Conservation (phyloP, 1,140 invertebrate species). For the Nylanderia fulva region DNA sequence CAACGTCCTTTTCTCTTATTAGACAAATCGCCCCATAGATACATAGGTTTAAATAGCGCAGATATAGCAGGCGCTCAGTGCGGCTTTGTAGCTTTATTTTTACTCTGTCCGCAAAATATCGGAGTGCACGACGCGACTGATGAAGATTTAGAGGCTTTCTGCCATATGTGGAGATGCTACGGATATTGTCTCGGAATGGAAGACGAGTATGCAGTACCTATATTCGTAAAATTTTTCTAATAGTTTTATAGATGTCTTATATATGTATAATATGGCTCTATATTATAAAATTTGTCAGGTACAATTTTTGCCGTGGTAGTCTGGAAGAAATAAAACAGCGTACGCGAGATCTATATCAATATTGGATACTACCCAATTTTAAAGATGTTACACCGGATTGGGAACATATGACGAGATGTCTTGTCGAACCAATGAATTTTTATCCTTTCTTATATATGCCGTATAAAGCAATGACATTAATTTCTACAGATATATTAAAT, state of each 20-base stretch:
- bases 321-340: constrained; percentile 83
- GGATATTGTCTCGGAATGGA: constrained; percentile 92
- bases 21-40: constrained; percentile 85
- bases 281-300: constrained; percentile 72
- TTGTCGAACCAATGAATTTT: neutral
- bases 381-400: constrained; percentile 77
- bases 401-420: constrained; percentile 84
- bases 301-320: constrained; percentile 84
- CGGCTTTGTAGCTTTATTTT: constrained; percentile 92
- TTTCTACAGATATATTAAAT: neutral
- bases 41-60: constrained; percentile 88
- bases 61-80: constrained; percentile 92
- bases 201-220: constrained; percentile 88
- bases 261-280: neutral
- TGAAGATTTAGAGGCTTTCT: constrained; percentile 89
- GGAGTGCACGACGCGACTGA: constrained; percentile 86
- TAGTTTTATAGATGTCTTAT: neutral
- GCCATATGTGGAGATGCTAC: constrained; percentile 93
- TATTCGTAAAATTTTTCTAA: neutral
- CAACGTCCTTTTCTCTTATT: constrained; percentile 82
- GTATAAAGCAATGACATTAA: neutral
- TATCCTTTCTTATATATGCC: neutral
- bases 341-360: constrained; percentile 80
- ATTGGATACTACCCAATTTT: constrained; percentile 79
- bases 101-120: constrained; percentile 88